Evolutionary conservation across 2,888 invertebrate species (phyloP).

Genomic region (Papilio demoleus): DNA sequence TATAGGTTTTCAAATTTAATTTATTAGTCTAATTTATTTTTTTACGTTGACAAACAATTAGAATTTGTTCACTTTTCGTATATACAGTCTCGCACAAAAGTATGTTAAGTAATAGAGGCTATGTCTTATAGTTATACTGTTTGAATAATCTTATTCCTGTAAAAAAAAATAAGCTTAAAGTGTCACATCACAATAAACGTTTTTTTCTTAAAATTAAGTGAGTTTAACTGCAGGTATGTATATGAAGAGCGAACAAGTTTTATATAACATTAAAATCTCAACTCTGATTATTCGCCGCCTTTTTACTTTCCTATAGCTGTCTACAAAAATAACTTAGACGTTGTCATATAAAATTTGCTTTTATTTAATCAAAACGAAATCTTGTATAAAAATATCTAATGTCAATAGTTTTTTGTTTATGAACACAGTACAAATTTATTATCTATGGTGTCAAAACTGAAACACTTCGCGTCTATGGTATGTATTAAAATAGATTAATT

Average conservation of each 20-base stretch:
- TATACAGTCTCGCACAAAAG: constrained; percentile 50
- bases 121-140: constrained; percentile 15
- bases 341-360: neutral
- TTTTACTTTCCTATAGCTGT: constrained; percentile 15
- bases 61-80: constrained; percentile 71
- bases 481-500: constrained; percentile 4
- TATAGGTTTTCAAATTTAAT: constrained; percentile 70
- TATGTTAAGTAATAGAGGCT: constrained; percentile 37
- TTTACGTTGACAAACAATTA: constrained; percentile 61
- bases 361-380: neutral
- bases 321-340: constrained; percentile 29
- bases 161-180: constrained; percentile 25
- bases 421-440: constrained; percentile 6
- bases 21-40: constrained; percentile 77
- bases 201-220: neutral
- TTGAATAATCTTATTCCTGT: neutral
- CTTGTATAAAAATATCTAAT: neutral
- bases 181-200: constrained; percentile 17
- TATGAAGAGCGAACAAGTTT: constrained; percentile 40
- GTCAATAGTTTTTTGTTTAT: neutral
- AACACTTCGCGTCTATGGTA: constrained; percentile 36
- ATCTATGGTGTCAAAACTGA: neutral
- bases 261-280: constrained; percentile 36
- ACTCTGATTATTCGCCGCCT: constrained; percentile 20
- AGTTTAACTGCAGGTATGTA: neutral